Evolutionary conservation across 2,888 invertebrate species (phyloP).

Genomic region (Lydus trimaculatus): DNA sequence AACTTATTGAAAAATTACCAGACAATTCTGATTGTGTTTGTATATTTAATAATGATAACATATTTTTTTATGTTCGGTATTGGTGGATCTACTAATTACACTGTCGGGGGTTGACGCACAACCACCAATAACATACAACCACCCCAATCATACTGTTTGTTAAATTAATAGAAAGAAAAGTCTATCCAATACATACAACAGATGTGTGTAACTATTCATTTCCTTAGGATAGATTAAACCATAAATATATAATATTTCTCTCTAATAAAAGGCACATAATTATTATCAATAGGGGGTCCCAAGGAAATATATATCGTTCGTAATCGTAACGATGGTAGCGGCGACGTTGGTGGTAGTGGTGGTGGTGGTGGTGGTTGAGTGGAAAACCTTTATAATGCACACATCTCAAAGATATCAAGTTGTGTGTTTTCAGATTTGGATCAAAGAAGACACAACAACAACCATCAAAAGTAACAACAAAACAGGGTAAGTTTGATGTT

Average conservation of each 20-base stretch:
- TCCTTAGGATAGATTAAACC: constrained; percentile 4
- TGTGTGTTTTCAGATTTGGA: constrained; percentile 1
- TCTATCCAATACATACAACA: no score
- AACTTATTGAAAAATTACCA: background rate
- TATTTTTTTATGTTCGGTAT: background rate
- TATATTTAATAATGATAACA: background rate
- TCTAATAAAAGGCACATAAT: constrained; percentile 19
- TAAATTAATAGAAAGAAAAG: background rate
- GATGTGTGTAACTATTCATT: background rate
- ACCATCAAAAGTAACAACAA: background rate
- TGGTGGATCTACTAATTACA: background rate
- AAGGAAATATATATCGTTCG: background rate
- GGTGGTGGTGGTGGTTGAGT: background rate
- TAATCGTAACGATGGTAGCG: background rate
- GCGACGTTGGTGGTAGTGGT: background rate
- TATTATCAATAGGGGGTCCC: constrained; percentile 23
- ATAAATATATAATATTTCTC: constrained; percentile 7
- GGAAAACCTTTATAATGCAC: background rate
- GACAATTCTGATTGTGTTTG: background rate
- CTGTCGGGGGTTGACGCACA: constrained; percentile 2
- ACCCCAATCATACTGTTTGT: background rate
- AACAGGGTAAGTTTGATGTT: background rate
- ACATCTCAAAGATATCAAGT: background rate
- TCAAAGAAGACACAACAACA: background rate
- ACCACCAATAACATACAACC: background rate